Evolutionary conservation across 2,888 invertebrate genomes (phyloP), one percentile per base, ranked within the genome.

Genomic region (Imbricaverruca yamaguchii): DNA sequence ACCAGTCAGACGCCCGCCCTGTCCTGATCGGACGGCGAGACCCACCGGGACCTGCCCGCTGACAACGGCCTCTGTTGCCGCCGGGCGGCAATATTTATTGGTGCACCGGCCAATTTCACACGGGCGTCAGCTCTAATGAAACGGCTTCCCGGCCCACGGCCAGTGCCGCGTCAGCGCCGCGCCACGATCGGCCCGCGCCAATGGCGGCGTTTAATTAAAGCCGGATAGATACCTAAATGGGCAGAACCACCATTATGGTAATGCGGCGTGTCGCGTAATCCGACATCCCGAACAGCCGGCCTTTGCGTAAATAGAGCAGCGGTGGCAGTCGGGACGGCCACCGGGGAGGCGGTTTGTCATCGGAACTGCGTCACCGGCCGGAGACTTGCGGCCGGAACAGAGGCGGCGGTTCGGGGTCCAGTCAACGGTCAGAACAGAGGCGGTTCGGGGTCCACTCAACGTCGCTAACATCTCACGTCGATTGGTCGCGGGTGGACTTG

Each of bases 171-270:
- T 55, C 21, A 53, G 53, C 18, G 18, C 39, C 15, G 39, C 39
- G 21, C 21, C 74, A 12, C 23, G 25, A 13, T 9, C 39, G 3
- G 23, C 69, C 39, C 69, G 39, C 39, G 69, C 13, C 69, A 25
- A 39, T 39, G 69, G 15, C 39, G 39, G 15, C 69, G 69, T 69
- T 69, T 69, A 69, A 69, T 69, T 69, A 69, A 69, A 69, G 69
- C 39, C 39, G 69, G 69, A 39, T 69, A 69, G 69, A 69, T 69
- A 69, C 69, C 69, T 69, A 69, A 23, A 25, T 69, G 39, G 39
- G 69, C 25, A 67, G 69, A 69, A 15, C 69, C 25, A 39, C 69
- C 69, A 69, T 69, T 69, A 69, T 69, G 69, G 69, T 39, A 69
- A 69, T 69, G 39, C 23, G 69, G 13, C 69, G 39, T 23, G 15